Evolutionary conservation across 2,797 vertebrate genomes (phyloP), one percentile per base, ranked within the genome.

Genomic region (Sebastes baramenuke): DNA sequence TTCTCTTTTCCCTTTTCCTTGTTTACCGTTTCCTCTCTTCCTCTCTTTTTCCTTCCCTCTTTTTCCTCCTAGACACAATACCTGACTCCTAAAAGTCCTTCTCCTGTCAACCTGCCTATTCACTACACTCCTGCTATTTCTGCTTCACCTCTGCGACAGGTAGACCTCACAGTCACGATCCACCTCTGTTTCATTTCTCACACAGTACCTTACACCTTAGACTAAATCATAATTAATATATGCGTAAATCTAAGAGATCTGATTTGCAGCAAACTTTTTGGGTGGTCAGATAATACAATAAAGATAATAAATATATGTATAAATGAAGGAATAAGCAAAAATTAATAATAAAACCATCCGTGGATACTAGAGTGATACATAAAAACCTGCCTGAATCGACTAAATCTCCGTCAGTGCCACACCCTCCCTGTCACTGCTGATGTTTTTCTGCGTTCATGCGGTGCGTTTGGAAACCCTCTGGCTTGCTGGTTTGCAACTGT

Each of bases 111-210:
- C 89, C 90, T 96, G 4, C 95, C 96, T 58, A 49, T 93, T 76
- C 91, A 95, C 94, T 96, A 94, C 88, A 96, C 96, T 73, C 96
- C 95, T 77, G 94, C 95, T 82, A 85, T 96, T 69, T 92, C 94
- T 86, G 93, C 95, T 49, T 96, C 96, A 56, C 94, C 95, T 82
- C 74, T 95, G 70, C 91, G 94, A 81, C 94, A 96, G 96, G 96
- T 96, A 95, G n/a, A 27, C 14, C 54, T 10, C n/a, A 22, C 54
- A 0, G 11, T 10, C 29, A 0, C 8, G 1, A 2, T 11, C 34
- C 52, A 3, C 29, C 12, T 27, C 24, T 29, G 14, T 10, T 72
- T 71, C n/a, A n/a, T 5, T 32, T 6, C n/a, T 32, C 22, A 22
- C 8, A 25, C 29, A 18, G 42, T 1, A 14, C 3, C n/a, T 14